These are phyloP conservation scores for Opisthograptis luteolata DNA, from an alignment of 2,888 invertebrate species.

Conservation along the genomic window DNA sequence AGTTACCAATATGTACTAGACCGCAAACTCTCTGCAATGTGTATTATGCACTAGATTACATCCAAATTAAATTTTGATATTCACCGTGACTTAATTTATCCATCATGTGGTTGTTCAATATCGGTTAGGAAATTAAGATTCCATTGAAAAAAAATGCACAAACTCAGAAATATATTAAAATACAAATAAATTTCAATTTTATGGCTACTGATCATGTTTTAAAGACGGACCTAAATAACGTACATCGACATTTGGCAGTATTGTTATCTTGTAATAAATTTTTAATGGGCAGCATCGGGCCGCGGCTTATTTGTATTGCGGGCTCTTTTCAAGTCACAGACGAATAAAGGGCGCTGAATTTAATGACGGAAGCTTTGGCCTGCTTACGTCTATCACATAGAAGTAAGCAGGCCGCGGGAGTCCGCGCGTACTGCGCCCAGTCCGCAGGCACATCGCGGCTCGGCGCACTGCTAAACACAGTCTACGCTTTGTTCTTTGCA, in stretches of 20 bases:
- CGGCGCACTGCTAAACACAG: conserved; percentile 55
- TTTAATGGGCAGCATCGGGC: conserved; percentile 30
- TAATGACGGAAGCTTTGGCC: conserved; percentile 62
- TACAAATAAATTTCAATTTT: conserved; percentile 12
- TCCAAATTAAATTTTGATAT: too few species aligned
- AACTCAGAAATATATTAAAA: conserved; percentile 5
- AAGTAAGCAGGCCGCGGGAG: conserved; percentile 38
- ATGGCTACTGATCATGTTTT: conserved; percentile 7
- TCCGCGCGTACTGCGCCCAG: conserved; percentile 19
- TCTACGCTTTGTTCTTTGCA: conserved; percentile 64
- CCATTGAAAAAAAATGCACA: not conserved
- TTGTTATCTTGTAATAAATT: conserved; percentile 37
- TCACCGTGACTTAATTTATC: too few species aligned
- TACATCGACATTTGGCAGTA: conserved; percentile 29
- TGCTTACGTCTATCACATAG: too few species aligned
- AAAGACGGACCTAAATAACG: conserved; percentile 18
- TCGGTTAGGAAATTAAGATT: too few species aligned
- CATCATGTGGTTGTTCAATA: too few species aligned
- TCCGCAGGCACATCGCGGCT: conserved; percentile 40
- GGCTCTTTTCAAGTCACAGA: conserved; percentile 51
- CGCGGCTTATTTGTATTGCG: conserved; percentile 45
- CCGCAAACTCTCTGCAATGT: too few species aligned
- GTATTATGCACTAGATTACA: too few species aligned
- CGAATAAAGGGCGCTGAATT: conserved; percentile 54
- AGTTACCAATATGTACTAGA: too few species aligned